These are phyloP conservation scores for Python bivittatus DNA, from an alignment of 2,113 vertebrate species.

Conservation along the genomic window DNA sequence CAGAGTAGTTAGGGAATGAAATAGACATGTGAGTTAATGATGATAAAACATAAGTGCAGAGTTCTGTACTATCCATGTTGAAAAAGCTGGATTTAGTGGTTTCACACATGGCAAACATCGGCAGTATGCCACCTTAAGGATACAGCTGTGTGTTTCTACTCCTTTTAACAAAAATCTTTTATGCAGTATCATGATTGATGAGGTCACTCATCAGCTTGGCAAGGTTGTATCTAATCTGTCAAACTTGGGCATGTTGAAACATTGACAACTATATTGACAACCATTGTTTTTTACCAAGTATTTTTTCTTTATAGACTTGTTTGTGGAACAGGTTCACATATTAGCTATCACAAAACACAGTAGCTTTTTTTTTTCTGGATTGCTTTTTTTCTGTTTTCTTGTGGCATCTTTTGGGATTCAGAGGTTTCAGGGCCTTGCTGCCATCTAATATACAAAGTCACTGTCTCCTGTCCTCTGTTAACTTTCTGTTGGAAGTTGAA, in stretches of 20 bases:
- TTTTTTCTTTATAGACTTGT: not conserved
- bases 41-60: no score
- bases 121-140: not conserved
- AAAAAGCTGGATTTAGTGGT: not conserved
- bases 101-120: not conserved
- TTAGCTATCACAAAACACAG: not conserved
- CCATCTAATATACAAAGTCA: not conserved
- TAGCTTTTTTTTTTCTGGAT: not conserved
- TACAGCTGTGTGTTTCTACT: not conserved
- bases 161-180: not conserved
- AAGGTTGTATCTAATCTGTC: not conserved
- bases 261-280: not conserved
- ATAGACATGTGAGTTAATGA: not conserved
- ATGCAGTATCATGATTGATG: not conserved
- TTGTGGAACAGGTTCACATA: not conserved
- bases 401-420: not conserved
- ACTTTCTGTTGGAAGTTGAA: not conserved
- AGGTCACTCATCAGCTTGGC: slow-evolving; percentile 10
- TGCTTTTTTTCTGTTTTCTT: not conserved
- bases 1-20: not conserved
- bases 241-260: not conserved
- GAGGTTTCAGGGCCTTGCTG: not conserved
- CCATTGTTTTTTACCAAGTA: not conserved
- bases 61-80: not conserved
- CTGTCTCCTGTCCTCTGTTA: not conserved